Percentiles rank a stretch among this genome's conserved stretches.
Evolutionary conservation across 2,113 vertebrate species (phyloP).

Genomic region (Hydrolagus affinis): DNA sequence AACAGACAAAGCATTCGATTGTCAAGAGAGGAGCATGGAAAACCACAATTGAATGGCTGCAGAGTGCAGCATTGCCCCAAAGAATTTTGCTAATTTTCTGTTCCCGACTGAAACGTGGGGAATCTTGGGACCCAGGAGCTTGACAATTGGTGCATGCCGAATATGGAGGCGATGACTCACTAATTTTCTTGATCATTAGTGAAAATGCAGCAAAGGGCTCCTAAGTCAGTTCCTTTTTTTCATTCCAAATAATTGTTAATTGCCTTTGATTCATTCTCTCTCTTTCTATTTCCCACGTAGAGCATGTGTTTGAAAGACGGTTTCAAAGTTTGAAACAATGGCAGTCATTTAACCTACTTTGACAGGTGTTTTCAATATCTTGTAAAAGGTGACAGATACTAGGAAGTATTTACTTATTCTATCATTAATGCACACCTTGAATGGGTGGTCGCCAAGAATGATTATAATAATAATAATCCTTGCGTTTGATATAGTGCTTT

Average conservation of each 20-base stretch:
- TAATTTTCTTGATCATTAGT: background rate
- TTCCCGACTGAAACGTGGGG: no score
- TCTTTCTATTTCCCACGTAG: background rate
- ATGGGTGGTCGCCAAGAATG: no score
- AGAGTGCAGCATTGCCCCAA: background rate
- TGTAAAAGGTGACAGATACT: no score
- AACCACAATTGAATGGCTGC: background rate
- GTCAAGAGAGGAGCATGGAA: background rate
- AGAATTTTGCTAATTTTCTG: no score
- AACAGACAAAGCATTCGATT: background rate
- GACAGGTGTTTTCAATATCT: background rate
- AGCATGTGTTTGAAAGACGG: background rate
- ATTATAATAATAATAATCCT: no score
- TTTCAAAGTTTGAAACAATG: background rate
- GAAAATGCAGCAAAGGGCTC: background rate
- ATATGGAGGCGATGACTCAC: background rate
- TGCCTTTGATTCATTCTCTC: background rate
- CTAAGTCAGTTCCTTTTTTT: background rate
- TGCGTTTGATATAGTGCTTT: no score
- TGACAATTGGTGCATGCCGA: no score
- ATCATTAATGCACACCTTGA: no score
- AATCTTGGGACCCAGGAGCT: no score
- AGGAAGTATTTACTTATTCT: no score
- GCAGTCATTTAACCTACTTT: background rate
- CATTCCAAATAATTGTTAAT: background rate